Conservation (phyloP, 37 sponge, comb jelly and placozoan genomes). For the Chondrilla cf. caribensis region DNA sequence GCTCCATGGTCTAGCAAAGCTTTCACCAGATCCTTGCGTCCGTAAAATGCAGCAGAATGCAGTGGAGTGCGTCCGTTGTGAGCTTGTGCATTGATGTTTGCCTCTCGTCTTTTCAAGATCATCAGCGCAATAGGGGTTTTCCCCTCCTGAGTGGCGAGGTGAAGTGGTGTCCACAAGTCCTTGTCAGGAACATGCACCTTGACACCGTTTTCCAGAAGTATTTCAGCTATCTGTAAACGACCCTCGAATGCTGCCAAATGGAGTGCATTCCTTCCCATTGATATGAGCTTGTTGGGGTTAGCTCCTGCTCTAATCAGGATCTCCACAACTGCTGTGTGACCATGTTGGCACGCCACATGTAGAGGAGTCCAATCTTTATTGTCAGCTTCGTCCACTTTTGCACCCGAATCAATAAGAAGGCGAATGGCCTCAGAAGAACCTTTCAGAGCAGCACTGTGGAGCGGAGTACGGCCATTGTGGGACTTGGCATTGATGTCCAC, state of each 20-base stretch:
- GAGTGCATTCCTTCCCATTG: slow-evolving; percentile 63
- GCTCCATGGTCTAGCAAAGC: slow-evolving; percentile 47
- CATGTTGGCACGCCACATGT: slow-evolving; percentile 79
- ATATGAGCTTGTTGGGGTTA: slow-evolving; percentile 53
- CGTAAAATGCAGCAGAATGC: slow-evolving; percentile 64
- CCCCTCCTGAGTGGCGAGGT: slow-evolving; percentile 79
- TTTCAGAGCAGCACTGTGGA: slow-evolving; percentile 79
- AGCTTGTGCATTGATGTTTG: slow-evolving; percentile 54
- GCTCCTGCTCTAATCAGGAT: slow-evolving; percentile 40
- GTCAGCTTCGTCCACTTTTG: slow-evolving; percentile 36
- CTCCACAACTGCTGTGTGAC: slow-evolving; percentile 49
- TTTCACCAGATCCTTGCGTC: slow-evolving; percentile 48
- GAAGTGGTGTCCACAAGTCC: slow-evolving; percentile 77
- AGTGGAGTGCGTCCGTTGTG: slow-evolving; percentile 76
- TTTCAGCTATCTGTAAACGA: slow-evolving; percentile 44
- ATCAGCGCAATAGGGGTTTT: slow-evolving; percentile 48
- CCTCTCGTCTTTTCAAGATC: slow-evolving; percentile 23
- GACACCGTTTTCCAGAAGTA: slow-evolving; percentile 50
- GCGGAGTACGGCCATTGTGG: slow-evolving; percentile 72
- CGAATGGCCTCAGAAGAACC: slow-evolving; percentile 37
- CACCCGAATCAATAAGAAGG: slow-evolving; percentile 40
- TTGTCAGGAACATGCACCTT: slow-evolving; percentile 61
- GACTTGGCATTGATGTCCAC: slow-evolving; percentile 42
- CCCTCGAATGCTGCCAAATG: slow-evolving; percentile 83
- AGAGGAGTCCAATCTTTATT: slow-evolving; percentile 71